Evolutionary conservation across 1,140 invertebrate genomes (phyloP).

Genomic region (Pararge aegeria): DNA sequence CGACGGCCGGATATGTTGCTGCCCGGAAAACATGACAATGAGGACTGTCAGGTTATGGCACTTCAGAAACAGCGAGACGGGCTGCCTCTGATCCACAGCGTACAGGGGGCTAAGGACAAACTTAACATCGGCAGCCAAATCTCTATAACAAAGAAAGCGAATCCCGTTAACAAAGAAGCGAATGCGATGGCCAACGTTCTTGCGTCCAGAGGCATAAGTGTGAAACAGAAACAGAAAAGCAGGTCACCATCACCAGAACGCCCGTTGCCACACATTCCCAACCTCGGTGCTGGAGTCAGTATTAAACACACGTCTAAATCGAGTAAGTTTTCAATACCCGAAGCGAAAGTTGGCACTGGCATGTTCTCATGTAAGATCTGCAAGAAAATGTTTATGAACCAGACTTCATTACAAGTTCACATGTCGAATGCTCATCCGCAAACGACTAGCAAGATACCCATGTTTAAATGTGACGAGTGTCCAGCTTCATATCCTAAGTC

Average conservation of each 20-base stretch:
- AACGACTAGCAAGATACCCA: constrained; percentile 51
- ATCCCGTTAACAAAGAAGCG: constrained; percentile 82
- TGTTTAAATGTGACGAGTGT: constrained; percentile 85
- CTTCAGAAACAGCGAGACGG: constrained; percentile 87
- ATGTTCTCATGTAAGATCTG: constrained; percentile 68
- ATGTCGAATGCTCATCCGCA: constrained; percentile 65
- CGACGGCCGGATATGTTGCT: constrained; percentile 68
- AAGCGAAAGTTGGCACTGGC: constrained; percentile 64
- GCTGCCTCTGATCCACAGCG: constrained; percentile 86
- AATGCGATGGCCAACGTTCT: constrained; percentile 87
- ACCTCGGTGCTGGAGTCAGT: constrained; percentile 86
- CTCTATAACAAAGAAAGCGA: constrained; percentile 83
- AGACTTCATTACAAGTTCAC: constrained; percentile 60
- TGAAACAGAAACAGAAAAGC: constrained; percentile 82
- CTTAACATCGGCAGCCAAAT: constrained; percentile 72
- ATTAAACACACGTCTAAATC: constrained; percentile 79
- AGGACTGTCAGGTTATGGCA: constrained; percentile 81
- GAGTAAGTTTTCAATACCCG: constrained; percentile 71
- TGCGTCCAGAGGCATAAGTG: constrained; percentile 87
- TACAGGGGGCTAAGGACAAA: constrained; percentile 82
- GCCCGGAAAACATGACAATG: constrained; percentile 75
- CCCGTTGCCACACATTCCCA: constrained; percentile 76
- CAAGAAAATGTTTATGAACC: constrained; percentile 71
- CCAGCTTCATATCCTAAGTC: constrained; percentile 85
- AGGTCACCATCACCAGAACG: constrained; percentile 68